A percentile compares a stretch with the other conserved stretches of the same genome.
These are phyloP conservation scores for Agelaius phoeniceus DNA, from an alignment of 2,113 vertebrate species.

Conservation along the genomic window DNA sequence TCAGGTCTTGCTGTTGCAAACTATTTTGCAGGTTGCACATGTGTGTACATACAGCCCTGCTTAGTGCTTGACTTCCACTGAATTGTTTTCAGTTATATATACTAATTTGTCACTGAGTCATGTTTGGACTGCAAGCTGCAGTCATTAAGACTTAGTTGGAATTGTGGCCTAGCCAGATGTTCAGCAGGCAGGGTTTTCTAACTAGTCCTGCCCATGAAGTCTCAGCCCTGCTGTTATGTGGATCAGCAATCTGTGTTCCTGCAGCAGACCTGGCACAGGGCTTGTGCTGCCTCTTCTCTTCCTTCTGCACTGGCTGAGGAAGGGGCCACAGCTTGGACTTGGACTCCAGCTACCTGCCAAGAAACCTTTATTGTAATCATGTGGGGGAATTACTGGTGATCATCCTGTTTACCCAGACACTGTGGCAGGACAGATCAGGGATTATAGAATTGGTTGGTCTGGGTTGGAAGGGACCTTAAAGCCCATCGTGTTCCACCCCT, in stretches of 20 bases:
- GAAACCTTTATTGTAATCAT: background rate
- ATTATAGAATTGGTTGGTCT: background rate
- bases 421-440: background rate
- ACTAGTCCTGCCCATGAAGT: background rate
- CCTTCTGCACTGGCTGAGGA: background rate
- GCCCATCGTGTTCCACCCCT: accelerated
- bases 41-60: background rate
- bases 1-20: background rate
- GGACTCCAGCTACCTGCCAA: background rate
- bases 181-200: background rate
- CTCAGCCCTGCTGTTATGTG: background rate
- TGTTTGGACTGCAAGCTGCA: background rate
- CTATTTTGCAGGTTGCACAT: accelerated
- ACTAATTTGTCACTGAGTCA: background rate
- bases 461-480: background rate
- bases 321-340: background rate
- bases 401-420: background rate
- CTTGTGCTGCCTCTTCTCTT: background rate
- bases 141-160: background rate
- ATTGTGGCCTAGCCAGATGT: background rate
- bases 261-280: background rate
- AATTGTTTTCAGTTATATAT: background rate
- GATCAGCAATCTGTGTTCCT: background rate
- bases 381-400: background rate
- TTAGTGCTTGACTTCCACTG: background rate